Evolutionary conservation across 2,113 vertebrate species (phyloP).

Genomic region (Oryzias curvinotus): DNA sequence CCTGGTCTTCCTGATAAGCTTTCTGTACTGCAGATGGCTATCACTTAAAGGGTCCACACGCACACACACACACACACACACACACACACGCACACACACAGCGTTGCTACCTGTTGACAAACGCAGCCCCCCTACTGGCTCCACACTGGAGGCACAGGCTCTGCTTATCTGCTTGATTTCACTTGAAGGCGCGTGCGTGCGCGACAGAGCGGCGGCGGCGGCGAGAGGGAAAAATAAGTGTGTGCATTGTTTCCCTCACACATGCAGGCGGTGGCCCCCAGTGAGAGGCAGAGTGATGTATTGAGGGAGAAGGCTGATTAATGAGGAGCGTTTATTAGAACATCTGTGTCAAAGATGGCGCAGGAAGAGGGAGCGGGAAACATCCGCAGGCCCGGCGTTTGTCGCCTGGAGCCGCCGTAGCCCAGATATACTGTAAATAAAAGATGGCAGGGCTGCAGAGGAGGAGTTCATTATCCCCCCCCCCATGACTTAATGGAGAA

Average conservation of each 20-base stretch:
- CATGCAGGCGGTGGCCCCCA: constrained; percentile 57
- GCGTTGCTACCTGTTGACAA: constrained; percentile 72
- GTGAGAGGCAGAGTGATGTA: constrained; percentile 74
- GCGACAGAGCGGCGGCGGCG: constrained; percentile 34
- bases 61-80: constrained; percentile 19
- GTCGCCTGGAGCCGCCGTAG: constrained; percentile 59
- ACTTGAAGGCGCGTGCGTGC: constrained; percentile 53
- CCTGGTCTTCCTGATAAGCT: constrained; percentile 78
- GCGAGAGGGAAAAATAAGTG: constrained; percentile 30
- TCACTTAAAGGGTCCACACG: constrained; percentile 74
- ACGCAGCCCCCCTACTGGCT: constrained; percentile 51
- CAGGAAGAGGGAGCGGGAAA: constrained; percentile 47
- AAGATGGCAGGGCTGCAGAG: constrained; percentile 63
- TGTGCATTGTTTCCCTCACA: constrained; percentile 47
- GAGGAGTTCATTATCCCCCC: constrained; percentile 56
- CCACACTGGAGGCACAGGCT: constrained; percentile 56
- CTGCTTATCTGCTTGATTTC: constrained; percentile 72
- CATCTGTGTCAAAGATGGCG: constrained; percentile 82
- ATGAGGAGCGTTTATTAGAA: constrained; percentile 81
- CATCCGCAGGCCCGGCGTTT: constrained; percentile 60
- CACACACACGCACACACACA: constrained; percentile 13
- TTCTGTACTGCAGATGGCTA: constrained; percentile 75
- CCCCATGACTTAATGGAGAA: constrained; percentile 15
- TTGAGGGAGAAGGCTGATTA: constrained; percentile 80
- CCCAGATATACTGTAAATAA: constrained; percentile 74